Conservation (phyloP, 2,888 invertebrate species). For the Drosophila subquinaria region DNA sequence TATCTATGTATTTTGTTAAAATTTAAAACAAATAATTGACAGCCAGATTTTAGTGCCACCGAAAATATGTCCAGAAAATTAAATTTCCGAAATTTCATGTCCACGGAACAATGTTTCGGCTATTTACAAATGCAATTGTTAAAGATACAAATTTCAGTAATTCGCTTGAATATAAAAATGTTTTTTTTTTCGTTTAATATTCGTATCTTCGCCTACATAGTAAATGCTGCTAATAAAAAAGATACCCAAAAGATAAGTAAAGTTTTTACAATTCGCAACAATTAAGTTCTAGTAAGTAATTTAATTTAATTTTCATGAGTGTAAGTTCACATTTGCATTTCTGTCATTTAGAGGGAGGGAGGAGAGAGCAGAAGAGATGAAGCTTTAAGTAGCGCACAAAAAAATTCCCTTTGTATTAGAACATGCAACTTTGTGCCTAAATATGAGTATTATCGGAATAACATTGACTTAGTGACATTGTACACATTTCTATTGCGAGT, state of each 20-base stretch:
- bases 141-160: too few relatives aligned
- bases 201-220: too few relatives aligned
- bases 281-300: neutral
- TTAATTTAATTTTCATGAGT: neutral
- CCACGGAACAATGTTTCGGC: too few relatives aligned
- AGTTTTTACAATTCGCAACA: neutral
- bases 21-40: too few relatives aligned
- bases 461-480: neutral
- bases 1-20: too few relatives aligned
- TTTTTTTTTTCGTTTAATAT: too few relatives aligned
- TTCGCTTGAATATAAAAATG: too few relatives aligned
- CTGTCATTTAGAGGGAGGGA: neutral
- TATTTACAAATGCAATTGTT: too few relatives aligned
- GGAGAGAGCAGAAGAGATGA: neutral
- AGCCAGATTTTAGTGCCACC: too few relatives aligned
- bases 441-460: neutral
- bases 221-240: neutral
- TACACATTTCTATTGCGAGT: neutral
- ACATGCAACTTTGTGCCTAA: neutral
- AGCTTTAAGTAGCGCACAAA: neutral
- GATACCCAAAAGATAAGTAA: neutral
- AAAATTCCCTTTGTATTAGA: neutral
- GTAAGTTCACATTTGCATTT: neutral
- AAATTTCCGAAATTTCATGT: too few relatives aligned
- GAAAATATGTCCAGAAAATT: too few relatives aligned